Percentiles rank a stretch among this genome's conserved stretches.
These are phyloP conservation scores for Acheta domesticus DNA, from an alignment of 2,888 invertebrate genomes.

Conservation along the genomic window DNA sequence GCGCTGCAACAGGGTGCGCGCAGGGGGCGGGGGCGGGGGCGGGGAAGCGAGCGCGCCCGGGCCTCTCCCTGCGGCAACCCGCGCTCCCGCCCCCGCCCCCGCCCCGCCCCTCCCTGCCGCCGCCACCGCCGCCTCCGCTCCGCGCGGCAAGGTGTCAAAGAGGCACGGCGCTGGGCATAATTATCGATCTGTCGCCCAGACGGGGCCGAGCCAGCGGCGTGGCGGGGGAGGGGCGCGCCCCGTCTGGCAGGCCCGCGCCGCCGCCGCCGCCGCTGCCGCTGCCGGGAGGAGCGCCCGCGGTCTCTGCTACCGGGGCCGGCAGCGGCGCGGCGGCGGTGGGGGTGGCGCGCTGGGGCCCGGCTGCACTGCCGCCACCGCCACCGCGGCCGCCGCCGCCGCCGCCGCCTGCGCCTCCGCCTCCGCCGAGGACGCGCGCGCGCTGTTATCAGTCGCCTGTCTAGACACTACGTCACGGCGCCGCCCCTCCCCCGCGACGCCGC, in stretches of 20 bases:
- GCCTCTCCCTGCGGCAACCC: too few species aligned
- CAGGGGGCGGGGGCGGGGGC: too few species aligned
- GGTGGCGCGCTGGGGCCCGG: not conserved
- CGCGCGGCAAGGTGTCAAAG: too few species aligned
- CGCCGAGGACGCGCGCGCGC: not conserved
- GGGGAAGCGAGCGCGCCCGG: too few species aligned
- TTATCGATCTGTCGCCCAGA: too few species aligned
- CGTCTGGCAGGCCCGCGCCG: not conserved
- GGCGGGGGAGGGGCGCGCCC: not conserved
- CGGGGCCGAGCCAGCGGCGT: not conserved
- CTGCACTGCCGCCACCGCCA: not conserved
- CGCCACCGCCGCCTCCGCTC: too few species aligned
- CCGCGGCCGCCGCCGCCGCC: not conserved
- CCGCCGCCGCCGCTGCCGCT: not conserved
- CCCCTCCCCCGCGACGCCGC: not conserved
- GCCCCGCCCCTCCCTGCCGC: too few species aligned
- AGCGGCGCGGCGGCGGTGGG: not conserved
- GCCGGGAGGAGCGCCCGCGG: too few species aligned
- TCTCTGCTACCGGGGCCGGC: not conserved
- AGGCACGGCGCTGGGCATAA: too few species aligned
- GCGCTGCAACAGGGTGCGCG: too few species aligned
- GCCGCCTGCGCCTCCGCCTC: not conserved
- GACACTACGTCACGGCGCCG: not conserved
- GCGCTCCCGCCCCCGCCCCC: too few species aligned
- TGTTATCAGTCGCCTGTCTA: conserved; percentile 18